Conservation (phyloP, 2,113 vertebrate genomes). For the Thunnus maccoyii region DNA sequence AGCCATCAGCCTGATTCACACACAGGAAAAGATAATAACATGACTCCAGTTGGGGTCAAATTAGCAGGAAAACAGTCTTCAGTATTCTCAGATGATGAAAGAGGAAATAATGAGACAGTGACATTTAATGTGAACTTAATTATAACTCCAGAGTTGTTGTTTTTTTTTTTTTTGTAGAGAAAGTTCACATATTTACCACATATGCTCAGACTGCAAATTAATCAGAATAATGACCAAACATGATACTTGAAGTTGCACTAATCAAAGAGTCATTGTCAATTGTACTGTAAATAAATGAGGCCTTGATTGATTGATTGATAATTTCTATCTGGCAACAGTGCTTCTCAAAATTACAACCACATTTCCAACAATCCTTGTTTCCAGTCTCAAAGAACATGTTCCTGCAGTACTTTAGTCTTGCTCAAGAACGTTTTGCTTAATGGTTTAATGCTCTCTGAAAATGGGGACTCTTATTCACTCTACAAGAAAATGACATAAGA, state of each 20-base stretch:
- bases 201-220: background rate
- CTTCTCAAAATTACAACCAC: background rate
- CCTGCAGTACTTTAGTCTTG: background rate
- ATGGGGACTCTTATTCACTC: too few species aligned
- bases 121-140: constrained; percentile 24
- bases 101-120: constrained; percentile 18
- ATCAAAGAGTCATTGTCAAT: background rate
- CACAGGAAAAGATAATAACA: too few species aligned
- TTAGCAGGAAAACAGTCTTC: background rate
- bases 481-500: background rate
- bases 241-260: background rate
- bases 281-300: background rate
- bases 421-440: background rate
- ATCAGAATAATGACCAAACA: constrained; percentile 1
- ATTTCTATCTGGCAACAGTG: too few species aligned
- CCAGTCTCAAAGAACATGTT: background rate
- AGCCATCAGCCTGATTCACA: too few species aligned
- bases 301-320: background rate
- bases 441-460: background rate
- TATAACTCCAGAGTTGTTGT: constrained; percentile 14
- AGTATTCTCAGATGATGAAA: background rate
- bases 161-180: background rate
- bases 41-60: background rate
- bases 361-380: background rate
- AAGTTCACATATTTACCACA: background rate